Percentiles rank a stretch among this genome's conserved stretches.
Evolutionary conservation across 2,113 vertebrate genomes (phyloP).

Genomic region (Gavia stellata): DNA sequence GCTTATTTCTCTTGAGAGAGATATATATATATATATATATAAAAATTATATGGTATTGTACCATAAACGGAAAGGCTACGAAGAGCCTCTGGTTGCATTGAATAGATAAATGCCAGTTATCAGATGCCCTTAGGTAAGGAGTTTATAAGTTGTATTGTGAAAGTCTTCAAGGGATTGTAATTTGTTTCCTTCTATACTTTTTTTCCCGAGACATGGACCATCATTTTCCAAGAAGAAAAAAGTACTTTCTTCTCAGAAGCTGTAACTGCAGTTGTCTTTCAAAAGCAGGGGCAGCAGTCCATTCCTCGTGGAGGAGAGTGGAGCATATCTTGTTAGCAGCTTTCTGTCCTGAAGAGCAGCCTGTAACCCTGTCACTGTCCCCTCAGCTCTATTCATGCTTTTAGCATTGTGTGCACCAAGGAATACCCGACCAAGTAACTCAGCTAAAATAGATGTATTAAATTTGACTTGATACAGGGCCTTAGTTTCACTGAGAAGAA

Average conservation of each 20-base stretch:
- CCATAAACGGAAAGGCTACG: background rate
- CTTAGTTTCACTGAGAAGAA: background rate
- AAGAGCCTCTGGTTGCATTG: background rate
- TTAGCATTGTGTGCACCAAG: background rate
- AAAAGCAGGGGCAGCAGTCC: background rate
- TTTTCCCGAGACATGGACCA: background rate
- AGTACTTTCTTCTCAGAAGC: background rate
- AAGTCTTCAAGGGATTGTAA: background rate
- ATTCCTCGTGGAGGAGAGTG: background rate
- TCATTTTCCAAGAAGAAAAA: background rate
- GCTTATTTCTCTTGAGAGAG: background rate
- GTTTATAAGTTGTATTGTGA: background rate
- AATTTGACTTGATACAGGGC: background rate
- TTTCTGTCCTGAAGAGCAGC: background rate
- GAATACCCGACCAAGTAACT: background rate
- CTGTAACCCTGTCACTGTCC: background rate
- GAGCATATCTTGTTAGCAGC: background rate
- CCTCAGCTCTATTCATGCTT: background rate
- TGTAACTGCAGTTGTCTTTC: background rate
- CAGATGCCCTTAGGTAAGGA: background rate
- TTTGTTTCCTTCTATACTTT: background rate
- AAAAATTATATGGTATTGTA: background rate
- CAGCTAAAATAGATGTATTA: background rate
- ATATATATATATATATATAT: no score
- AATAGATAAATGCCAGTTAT: background rate